Base-by-base conservation (phyloP, 2,888 invertebrate species). In the Synergus japonicus region DNA sequence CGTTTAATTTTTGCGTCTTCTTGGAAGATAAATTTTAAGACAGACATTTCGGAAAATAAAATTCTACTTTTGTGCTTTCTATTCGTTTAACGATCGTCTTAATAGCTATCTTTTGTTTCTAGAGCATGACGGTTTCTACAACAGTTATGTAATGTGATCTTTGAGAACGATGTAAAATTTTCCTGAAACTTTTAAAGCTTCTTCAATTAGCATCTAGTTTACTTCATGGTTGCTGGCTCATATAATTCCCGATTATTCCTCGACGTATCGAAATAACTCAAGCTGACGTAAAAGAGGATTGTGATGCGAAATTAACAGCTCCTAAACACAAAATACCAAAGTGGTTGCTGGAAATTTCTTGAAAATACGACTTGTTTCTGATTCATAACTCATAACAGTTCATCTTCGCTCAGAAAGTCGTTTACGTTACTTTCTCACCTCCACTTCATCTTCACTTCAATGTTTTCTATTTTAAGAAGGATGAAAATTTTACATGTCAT, bases 101-200 rank as follows among this genome's bases (percentile, higher is more conserved):
- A 49, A 69, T 69, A 49, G 46, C 46, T 46, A 46, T 46, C 9
- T 9, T 44, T 22, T 69, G 69, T 69, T 69, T 49, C 69, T 49
- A 49, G 69, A 49, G 46, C 69, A 67, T 22, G 67, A 67, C 43
- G 43, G 44, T 67, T 67, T 67, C 44, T 22, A 46, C 22, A 13
- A 4, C 13, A 13, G 15, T 69, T 69, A 69, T 69, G 49, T 49
- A 69, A 69, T 15, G 29, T 49, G 46, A 69, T 49, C 69, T 13
- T 44, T 15, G 22, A 29, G 46, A 49, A 69, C 46, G 22, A 69
- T 69, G 13, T 46, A 49, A 69, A 15, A 69, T 49, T 29, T n/a
- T 69, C 22, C 44, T 49, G 2, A 13, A 22, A 69, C 41, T 49
- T 69, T 15, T 46, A 69, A 44, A 44, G 69, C 44, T 69, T 69